Percentiles rank a stretch among this genome's conserved stretches.
phyloP scores from a whole-genome alignment of 2,797 vertebrate species.

The Furcifer pardalis region DNA sequence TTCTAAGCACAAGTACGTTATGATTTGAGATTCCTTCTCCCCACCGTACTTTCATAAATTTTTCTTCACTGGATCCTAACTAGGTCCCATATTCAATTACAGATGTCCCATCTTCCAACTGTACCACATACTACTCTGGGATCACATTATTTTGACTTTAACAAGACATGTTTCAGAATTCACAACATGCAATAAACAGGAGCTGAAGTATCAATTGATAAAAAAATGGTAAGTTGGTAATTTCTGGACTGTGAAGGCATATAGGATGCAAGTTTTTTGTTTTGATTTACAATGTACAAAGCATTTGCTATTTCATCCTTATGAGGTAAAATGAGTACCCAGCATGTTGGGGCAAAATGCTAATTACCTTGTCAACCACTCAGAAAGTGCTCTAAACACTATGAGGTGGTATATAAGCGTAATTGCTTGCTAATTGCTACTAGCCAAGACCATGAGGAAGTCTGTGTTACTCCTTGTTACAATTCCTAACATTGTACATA shows the following conservation, averaged over 20 bases:
- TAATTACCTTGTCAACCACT: too few relatives aligned
- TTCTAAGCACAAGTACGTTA: background rate
- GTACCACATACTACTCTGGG: background rate
- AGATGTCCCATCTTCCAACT: background rate
- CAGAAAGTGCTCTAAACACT: too few relatives aligned
- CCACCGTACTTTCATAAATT: background rate
- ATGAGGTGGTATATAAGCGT: too few relatives aligned
- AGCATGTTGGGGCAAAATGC: too few relatives aligned
- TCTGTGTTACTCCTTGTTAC: background rate
- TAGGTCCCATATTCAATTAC: background rate
- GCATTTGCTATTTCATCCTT: too few relatives aligned
- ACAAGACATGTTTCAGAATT: background rate
- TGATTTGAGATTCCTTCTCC: background rate
- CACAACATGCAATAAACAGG: background rate
- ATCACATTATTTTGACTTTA: background rate
- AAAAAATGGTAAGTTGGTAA: background rate
- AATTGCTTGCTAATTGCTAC: too few relatives aligned
- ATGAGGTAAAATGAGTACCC: too few relatives aligned
- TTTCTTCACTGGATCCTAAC: background rate
- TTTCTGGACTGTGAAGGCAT: background rate
- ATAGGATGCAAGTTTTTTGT: background rate
- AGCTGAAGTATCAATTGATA: background rate
- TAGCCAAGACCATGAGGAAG: background rate
- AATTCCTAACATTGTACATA: background rate
- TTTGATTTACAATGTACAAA: conserved; percentile 2